Percentiles rank a stretch among this genome's conserved stretches.
Evolutionary conservation across 2,113 vertebrate genomes (phyloP).

Genomic region (Lichenostomus cassidix): DNA sequence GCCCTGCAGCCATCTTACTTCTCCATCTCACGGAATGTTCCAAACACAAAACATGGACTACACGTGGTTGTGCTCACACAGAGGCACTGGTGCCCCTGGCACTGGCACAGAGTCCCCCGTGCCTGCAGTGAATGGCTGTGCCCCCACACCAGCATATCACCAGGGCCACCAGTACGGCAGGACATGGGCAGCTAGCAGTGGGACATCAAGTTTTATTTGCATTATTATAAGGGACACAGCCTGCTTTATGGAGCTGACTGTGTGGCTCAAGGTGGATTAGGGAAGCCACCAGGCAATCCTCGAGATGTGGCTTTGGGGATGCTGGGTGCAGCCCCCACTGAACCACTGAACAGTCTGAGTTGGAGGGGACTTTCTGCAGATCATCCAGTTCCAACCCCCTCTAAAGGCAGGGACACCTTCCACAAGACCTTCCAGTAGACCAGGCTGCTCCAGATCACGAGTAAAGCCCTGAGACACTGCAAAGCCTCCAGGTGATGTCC

Average conservation of each 20-base stretch:
- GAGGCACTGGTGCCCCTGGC: background rate
- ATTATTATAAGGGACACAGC: background rate
- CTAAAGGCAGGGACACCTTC: background rate
- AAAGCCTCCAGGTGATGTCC: background rate
- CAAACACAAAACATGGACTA: fast-evolving
- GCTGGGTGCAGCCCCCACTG: background rate
- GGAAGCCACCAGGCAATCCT: background rate
- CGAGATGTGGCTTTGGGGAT: background rate
- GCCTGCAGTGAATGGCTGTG: fast-evolving
- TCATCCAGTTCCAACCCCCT: background rate
- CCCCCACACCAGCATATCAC: background rate
- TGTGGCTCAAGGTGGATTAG: background rate
- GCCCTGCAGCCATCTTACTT: background rate
- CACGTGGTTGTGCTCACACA: background rate
- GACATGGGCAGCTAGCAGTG: background rate
- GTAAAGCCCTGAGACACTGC: background rate
- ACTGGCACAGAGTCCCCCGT: background rate
- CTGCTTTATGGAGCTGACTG: slow-evolving; percentile 13
- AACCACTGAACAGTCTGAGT: background rate
- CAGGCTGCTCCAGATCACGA: background rate
- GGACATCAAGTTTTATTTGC: slow-evolving; percentile 9
- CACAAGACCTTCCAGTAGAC: background rate
- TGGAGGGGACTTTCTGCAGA: background rate
- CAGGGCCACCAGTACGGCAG: background rate
- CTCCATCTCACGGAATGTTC: background rate